Base-by-base conservation (phyloP, 2,113 vertebrate genomes). In the Clupea harengus region DNA sequence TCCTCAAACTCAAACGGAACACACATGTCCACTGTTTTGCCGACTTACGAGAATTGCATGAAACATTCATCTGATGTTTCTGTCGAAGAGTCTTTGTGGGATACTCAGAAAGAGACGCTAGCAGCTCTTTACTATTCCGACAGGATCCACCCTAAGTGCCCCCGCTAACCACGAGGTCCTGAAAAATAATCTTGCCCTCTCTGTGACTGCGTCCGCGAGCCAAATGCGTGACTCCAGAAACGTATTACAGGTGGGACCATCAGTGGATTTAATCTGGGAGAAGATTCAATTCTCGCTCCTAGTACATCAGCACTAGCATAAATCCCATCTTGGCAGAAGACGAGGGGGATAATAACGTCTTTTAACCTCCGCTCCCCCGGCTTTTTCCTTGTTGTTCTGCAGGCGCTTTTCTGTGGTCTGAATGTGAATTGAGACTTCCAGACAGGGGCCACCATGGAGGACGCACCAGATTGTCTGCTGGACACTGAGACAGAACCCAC, bases 241-340 rank as follows among this genome's bases (percentile, higher is more conserved):
- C 17, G 47, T 85, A 84, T 82, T 82, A 85, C 81, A 86, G 85
- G 85, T 57, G 72, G 54, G 82, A 84, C 10, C 45, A 54, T 64
- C 13, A 17, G 44, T 84, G 82, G 83, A 85, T 85, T 85, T 75
- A 87, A 46, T 49, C 22, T 81, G 85, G 78, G 81, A 86, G 47
- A 84, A 78, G 81, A 86, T 86, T 88, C 85, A 86, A 82, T 82
- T 84, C 72, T 86, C 44, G 25, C 83, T 54, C n/a, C 60, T 45
- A 45, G 85, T 82, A 78, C 64, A 89, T 89, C 83, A 83, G 81
- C 22, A 44, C 49, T 64, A 75, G 85, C 54, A 86, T 82, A 86
- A 85, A 86, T 64, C 57, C 85, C 47, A 18, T 28, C 46, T 84
- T 86, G 85, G 81, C 83, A 82, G 60, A 85, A 83, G 78, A 84